Conservation (phyloP, 2,888 invertebrate genomes). For the Agrenia bidenticulata region DNA sequence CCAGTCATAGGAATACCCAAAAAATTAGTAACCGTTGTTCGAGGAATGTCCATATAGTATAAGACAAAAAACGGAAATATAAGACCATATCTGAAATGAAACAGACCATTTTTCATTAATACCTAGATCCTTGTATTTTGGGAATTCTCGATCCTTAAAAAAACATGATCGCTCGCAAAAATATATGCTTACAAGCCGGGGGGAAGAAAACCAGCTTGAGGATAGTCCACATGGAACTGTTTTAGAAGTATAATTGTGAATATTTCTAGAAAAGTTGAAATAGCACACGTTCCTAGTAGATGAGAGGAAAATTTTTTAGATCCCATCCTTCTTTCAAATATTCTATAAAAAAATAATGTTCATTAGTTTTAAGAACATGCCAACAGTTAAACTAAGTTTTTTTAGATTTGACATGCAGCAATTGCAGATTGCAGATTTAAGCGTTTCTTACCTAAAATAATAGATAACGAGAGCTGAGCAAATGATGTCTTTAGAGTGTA, state of each 20-base stretch:
- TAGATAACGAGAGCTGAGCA: slow-evolving; percentile 60
- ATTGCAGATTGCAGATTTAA: too few species aligned
- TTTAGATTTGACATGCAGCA: too few species aligned
- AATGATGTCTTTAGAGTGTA: slow-evolving; percentile 60
- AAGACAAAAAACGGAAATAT: slow-evolving; percentile 61
- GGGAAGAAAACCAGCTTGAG: slow-evolving; percentile 56
- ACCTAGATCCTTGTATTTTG: too few species aligned
- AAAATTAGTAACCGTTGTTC: slow-evolving; percentile 50
- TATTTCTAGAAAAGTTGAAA: slow-evolving; percentile 58
- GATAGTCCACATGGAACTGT: slow-evolving; percentile 55
- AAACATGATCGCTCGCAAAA: too few species aligned
- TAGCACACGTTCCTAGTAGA: slow-evolving; percentile 57
- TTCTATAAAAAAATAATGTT: slow-evolving; percentile 54
- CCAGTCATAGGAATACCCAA: slow-evolving; percentile 60
- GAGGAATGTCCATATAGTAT: slow-evolving; percentile 60
- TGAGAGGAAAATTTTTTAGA: slow-evolving; percentile 60
- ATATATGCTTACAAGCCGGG: slow-evolving; percentile 62
- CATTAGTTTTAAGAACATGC: too few species aligned
- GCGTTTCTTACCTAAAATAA: slow-evolving; percentile 59
- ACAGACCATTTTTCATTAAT: slow-evolving; percentile 4
- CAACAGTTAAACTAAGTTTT: too few species aligned
- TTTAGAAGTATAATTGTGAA: slow-evolving; percentile 55
- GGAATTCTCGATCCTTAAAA: neutral
- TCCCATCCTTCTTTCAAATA: slow-evolving; percentile 61
- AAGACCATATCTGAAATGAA: slow-evolving; percentile 56